phyloP scores from a whole-genome alignment of 2,888 invertebrate species.

The Adineta ricciae region DNA sequence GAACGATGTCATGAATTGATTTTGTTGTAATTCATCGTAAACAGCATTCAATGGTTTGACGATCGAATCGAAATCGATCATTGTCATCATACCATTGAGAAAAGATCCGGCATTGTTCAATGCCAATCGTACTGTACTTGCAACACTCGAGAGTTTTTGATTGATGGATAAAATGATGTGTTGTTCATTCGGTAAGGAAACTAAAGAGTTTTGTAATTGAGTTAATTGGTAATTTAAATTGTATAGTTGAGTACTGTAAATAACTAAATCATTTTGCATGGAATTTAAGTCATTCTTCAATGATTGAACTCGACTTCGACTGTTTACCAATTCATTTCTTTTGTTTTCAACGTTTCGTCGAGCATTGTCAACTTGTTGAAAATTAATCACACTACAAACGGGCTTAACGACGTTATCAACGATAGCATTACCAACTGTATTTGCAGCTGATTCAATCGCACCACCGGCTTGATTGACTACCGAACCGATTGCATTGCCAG shows the following conservation, averaged over 20 bases:
- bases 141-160: not conserved
- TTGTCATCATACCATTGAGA: not conserved
- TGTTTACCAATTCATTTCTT: not conserved
- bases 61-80: not conserved
- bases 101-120: not conserved
- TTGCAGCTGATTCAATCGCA: not conserved
- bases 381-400: slow-evolving; percentile 1
- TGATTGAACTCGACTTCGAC: slow-evolving; percentile 6
- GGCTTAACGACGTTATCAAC: slow-evolving; percentile 7
- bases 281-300: not conserved
- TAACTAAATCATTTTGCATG: not conserved
- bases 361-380: slow-evolving; percentile 10
- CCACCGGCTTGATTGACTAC: not conserved
- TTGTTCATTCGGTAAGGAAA: not conserved
- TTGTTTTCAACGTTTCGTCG: not conserved
- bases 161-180: not conserved
- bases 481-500: not conserved
- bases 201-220: slow-evolving; percentile 6
- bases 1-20: not conserved
- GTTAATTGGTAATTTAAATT: slow-evolving; percentile 13
- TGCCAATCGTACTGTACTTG: not conserved
- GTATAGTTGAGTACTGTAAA: not conserved
- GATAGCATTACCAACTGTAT: not conserved
- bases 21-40: slow-evolving; percentile 22
- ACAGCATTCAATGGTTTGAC: slow-evolving; percentile 9